These are phyloP conservation scores for Acholoe squamosa DNA, from an alignment of 2,888 invertebrate species.

Conservation along the genomic window DNA sequence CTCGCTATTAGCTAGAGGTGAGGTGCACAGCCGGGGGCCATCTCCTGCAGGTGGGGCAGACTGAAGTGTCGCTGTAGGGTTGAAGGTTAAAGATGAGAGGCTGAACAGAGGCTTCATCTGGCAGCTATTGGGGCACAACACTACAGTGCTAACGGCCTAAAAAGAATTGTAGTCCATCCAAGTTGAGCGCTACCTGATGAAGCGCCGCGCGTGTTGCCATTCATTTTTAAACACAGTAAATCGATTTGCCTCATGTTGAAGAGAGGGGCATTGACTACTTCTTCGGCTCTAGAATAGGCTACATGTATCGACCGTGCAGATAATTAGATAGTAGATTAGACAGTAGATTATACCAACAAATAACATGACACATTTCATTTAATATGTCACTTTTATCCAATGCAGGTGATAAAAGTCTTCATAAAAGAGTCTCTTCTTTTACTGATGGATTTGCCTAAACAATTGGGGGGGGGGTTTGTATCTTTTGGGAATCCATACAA, in stretches of 20 bases:
- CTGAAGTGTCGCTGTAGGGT: not conserved
- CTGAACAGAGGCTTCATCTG: not conserved
- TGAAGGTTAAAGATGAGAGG: slow-evolving; percentile 37
- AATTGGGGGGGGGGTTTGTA: too few species aligned
- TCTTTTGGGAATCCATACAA: too few species aligned
- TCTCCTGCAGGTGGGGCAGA: slow-evolving; percentile 8
- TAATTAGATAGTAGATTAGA: too few species aligned
- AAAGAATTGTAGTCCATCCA: not conserved
- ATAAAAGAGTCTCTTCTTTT: too few species aligned
- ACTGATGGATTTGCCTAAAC: too few species aligned
- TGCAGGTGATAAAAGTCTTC: too few species aligned
- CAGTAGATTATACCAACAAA: too few species aligned
- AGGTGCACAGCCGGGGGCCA: slow-evolving; percentile 34
- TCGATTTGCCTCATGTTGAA: not conserved
- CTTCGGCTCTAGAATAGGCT: too few species aligned
- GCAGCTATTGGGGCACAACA: slow-evolving; percentile 4
- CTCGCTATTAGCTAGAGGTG: not conserved
- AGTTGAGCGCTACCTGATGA: not conserved
- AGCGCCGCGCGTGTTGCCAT: not conserved
- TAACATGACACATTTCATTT: too few species aligned
- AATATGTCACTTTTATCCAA: too few species aligned
- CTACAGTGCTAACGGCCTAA: not conserved
- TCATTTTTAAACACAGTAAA: slow-evolving; percentile 3
- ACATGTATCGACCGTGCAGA: too few species aligned
- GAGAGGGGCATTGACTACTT: too few species aligned